These are phyloP conservation scores for human DNA, from an alignment of 2,113 vertebrate genomes.

Conservation along the genomic window GRCh38 chrX:22335501-22336000, in stretches of 20 bases:
- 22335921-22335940: background rate
- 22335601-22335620: background rate
- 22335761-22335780: background rate
- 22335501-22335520: background rate
- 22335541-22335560: conserved; percentile 24
- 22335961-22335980: background rate
- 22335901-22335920: background rate
- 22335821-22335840: background rate
- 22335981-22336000: background rate
- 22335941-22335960: background rate
- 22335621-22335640: background rate
- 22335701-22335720: background rate
- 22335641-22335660: background rate
- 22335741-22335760: background rate
- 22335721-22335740: background rate
- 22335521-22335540: background rate
- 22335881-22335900: background rate
- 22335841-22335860: background rate
- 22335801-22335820: background rate
- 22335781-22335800: conserved; percentile 7
- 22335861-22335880: background rate
- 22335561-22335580: background rate
- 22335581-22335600: background rate
- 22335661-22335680: background rate
- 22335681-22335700: background rate